These are phyloP conservation scores for Pedionomus torquatus DNA, from an alignment of 2,113 vertebrate genomes.

Conservation along the genomic window DNA sequence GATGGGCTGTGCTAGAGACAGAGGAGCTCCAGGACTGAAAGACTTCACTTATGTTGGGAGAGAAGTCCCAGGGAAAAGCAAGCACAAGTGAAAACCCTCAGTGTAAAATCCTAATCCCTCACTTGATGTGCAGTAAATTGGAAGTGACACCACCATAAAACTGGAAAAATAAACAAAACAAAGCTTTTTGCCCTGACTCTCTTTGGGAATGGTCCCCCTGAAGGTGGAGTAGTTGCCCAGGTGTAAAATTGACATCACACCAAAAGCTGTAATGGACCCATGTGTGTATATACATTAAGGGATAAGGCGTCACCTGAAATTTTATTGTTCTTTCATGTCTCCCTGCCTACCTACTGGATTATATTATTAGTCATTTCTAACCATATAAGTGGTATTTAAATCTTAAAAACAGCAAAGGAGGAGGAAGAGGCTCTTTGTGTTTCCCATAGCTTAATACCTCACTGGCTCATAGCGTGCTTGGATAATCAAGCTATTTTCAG, in stretches of 20 bases:
- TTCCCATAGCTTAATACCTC: neutral
- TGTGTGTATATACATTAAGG: neutral
- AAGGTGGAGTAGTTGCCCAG: neutral
- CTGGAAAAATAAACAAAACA: neutral
- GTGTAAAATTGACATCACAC: neutral
- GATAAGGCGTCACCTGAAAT: neutral
- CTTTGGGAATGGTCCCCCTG: neutral
- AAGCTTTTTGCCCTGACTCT: neutral
- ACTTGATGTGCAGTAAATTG: neutral
- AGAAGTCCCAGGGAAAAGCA: neutral
- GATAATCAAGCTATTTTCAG: conserved; percentile 21
- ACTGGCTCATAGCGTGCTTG: neutral
- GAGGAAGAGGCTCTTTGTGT: neutral
- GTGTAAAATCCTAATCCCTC: neutral
- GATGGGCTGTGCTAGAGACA: neutral
- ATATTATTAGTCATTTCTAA: neutral
- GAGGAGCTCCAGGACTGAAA: neutral
- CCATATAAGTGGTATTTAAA: neutral
- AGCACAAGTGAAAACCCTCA: neutral
- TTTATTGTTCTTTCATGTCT: neutral
- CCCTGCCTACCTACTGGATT: neutral
- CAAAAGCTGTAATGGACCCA: neutral
- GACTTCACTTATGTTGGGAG: neutral
- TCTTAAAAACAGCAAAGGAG: neutral
- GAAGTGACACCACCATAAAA: neutral